Evolutionary conservation across 2,888 invertebrate species (phyloP).

Genomic region (Myopa testacea): DNA sequence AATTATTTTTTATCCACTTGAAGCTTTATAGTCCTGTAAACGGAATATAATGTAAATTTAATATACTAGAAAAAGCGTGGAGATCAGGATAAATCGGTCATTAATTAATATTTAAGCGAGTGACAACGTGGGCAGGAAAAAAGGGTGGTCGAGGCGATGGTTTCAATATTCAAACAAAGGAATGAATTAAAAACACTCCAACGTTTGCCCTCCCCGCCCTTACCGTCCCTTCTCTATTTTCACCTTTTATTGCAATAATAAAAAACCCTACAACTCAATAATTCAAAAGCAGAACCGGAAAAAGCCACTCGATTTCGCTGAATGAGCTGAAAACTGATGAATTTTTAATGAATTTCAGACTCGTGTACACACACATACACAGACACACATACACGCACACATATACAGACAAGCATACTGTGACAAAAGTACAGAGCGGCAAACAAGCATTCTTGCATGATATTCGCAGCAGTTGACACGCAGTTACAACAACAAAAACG

Average conservation of each 20-base stretch:
- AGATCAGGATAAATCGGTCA: neutral
- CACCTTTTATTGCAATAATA: slow-evolving; percentile 13
- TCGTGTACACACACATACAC: slow-evolving; percentile 48
- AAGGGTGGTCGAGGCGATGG: too few relatives aligned
- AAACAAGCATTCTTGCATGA: slow-evolving; percentile 5
- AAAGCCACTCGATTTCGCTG: slow-evolving; percentile 54
- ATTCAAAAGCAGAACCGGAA: slow-evolving; percentile 60
- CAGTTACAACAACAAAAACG: slow-evolving; percentile 44
- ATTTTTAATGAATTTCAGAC: slow-evolving; percentile 62
- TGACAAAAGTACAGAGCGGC: neutral
- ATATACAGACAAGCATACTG: neutral
- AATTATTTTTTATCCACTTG: neutral
- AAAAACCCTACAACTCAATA: slow-evolving; percentile 56
- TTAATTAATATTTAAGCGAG: neutral
- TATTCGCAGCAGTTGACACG: slow-evolving; percentile 47
- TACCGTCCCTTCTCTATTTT: too few relatives aligned
- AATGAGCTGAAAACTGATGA: slow-evolving; percentile 53
- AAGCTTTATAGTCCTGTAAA: too few relatives aligned
- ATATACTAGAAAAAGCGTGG: too few relatives aligned
- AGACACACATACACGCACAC: slow-evolving; percentile 45
- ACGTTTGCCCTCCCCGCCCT: neutral
- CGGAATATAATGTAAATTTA: too few relatives aligned
- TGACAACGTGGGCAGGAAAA: neutral
- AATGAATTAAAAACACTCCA: too few relatives aligned
- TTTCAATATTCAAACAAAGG: too few relatives aligned